Evolutionary conservation across 2,888 invertebrate species (phyloP).

Genomic region (Aphodius granarius): DNA sequence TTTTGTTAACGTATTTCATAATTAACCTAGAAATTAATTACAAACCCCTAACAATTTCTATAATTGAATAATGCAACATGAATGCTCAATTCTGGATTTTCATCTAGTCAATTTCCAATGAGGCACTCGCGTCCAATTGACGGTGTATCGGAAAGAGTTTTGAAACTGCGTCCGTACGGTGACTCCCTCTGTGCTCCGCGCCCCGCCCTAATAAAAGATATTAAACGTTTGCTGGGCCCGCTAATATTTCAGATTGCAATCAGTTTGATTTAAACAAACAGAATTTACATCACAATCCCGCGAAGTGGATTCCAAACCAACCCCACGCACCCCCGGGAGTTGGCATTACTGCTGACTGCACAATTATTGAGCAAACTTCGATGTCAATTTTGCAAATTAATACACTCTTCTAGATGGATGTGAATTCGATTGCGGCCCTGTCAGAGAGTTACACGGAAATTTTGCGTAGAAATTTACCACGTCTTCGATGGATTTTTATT

Average conservation of each 20-base stretch:
- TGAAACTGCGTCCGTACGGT: background rate
- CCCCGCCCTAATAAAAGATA: conserved; percentile 21
- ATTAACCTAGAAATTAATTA: background rate
- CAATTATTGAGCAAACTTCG: conserved; percentile 54
- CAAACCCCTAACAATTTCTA: background rate
- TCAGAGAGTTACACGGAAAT: background rate
- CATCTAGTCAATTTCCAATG: background rate
- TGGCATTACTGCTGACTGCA: conserved; percentile 51
- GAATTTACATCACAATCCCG: conserved; percentile 52
- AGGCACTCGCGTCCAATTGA: background rate
- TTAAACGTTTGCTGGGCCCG: conserved; percentile 17
- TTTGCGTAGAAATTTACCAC: background rate
- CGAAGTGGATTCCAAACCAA: conserved; percentile 38
- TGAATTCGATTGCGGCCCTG: background rate
- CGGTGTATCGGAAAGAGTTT: background rate
- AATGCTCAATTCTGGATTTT: conserved; percentile 1
- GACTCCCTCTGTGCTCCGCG: background rate
- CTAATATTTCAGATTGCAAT: conserved; percentile 38
- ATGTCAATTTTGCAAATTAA: conserved; percentile 48
- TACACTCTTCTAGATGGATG: background rate
- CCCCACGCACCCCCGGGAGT: conserved; percentile 25
- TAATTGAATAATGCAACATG: background rate
- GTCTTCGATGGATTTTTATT: no score
- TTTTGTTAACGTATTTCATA: background rate
- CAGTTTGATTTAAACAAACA: conserved; percentile 46